These are phyloP conservation scores for Falco cherrug DNA, from an alignment of 2,797 vertebrate species.

Conservation along the genomic window DNA sequence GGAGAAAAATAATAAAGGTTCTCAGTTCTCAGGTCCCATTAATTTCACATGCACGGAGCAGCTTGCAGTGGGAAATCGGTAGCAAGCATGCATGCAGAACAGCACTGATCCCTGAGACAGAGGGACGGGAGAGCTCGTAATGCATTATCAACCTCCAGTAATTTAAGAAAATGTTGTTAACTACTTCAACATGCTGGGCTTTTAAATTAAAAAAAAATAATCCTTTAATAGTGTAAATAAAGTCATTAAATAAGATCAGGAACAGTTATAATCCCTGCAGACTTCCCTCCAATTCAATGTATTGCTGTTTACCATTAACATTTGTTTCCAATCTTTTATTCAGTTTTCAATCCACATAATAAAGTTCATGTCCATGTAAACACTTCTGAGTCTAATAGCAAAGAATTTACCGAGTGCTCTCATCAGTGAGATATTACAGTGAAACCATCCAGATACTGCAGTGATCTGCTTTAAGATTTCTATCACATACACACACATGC, in stretches of 20 bases:
- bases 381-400: neutral
- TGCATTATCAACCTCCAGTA: neutral
- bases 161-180: neutral
- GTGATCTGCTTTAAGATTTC: neutral
- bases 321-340: constrained; percentile 41
- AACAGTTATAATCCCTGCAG: neutral
- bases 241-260: constrained; percentile 16
- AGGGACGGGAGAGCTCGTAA: neutral
- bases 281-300: neutral
- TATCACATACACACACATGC: neutral
- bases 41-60: neutral
- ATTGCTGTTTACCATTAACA: constrained; percentile 3
- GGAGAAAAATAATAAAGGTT: constrained; percentile 41
- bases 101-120: neutral
- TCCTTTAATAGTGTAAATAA: neutral
- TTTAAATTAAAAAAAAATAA: neutral
- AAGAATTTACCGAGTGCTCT: neutral
- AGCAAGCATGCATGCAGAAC: neutral
- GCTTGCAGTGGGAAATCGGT: neutral
- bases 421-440: neutral
- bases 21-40: neutral
- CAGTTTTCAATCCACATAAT: constrained; percentile 6
- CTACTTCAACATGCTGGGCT: neutral
- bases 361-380: constrained; percentile 23
- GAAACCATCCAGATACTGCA: neutral